A percentile compares a stretch with the other conserved stretches of the same genome.
Evolutionary conservation across 2,113 vertebrate species (phyloP).

Genomic region (Stercorarius parasiticus): DNA sequence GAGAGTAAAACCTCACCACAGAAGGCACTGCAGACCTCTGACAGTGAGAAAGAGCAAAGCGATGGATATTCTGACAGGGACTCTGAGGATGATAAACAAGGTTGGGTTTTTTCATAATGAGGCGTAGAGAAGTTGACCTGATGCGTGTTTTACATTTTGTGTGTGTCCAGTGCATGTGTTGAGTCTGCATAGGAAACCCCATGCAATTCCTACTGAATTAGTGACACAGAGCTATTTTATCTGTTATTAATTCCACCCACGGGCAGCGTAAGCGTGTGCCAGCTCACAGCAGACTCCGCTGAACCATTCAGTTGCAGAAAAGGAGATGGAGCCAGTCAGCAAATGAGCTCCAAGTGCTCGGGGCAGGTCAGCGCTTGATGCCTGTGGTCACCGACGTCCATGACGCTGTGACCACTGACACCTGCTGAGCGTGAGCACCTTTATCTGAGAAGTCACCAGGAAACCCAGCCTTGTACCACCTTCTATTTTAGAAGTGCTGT

Average conservation of each 20-base stretch:
- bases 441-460: no score
- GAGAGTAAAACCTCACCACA: constrained; percentile 7
- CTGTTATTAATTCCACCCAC: not conserved
- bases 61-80: constrained; percentile 66
- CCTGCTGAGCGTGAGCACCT: not conserved
- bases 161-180: not conserved
- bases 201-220: not conserved
- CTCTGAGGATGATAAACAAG: constrained; percentile 65
- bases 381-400: fast-evolving
- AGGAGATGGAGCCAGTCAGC: not conserved
- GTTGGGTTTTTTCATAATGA: constrained; percentile 59
- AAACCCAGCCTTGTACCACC: not conserved
- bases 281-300: not conserved
- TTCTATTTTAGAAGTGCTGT: not conserved
- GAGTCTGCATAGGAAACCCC: not conserved
- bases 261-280: not conserved
- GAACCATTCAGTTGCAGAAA: fast-evolving
- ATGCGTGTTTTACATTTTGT: not conserved
- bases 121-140: not conserved
- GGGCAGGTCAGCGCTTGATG: not conserved
- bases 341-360: not conserved
- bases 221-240: not conserved
- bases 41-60: constrained; percentile 25
- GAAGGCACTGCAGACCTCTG: constrained; percentile 28
- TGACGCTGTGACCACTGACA: not conserved